Evolutionary conservation across 2,888 invertebrate genomes (phyloP).

Genomic region (Synergus japonicus): DNA sequence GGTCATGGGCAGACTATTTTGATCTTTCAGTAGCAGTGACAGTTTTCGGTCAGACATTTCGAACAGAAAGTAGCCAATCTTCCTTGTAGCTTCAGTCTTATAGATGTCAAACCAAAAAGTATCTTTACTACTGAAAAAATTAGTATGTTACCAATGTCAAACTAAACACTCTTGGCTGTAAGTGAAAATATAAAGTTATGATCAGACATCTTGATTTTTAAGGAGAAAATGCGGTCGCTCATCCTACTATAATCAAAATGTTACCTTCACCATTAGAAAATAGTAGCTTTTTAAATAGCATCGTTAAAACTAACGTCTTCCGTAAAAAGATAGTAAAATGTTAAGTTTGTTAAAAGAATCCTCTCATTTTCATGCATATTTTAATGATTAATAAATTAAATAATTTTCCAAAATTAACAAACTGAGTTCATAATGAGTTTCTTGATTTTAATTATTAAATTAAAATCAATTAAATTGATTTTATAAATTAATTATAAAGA

Average conservation of each 20-base stretch:
- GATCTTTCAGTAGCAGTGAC: background rate
- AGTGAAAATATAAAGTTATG: no score
- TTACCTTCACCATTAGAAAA: background rate
- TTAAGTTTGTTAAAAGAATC: background rate
- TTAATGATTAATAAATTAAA: background rate
- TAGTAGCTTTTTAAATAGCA: background rate
- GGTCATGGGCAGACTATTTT: background rate
- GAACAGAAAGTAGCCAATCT: background rate
- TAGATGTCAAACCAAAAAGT: no score
- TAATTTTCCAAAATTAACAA: background rate
- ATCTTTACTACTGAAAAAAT: no score
- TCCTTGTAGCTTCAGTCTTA: no score
- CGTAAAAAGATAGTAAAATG: background rate
- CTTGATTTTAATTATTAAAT: background rate
- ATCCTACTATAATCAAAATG: background rate
- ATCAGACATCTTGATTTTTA: no score
- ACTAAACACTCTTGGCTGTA: no score
- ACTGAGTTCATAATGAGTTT: background rate
- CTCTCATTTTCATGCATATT: background rate
- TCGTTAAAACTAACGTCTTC: background rate
- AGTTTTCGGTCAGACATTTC: background rate
- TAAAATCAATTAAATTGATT: no score
- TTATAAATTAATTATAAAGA: slow-evolving; percentile 26
- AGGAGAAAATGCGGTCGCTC: no score
- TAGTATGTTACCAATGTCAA: no score